These are phyloP conservation scores for Mionectes macconnelli DNA, from an alignment of 2,113 vertebrate species.

Conservation along the genomic window DNA sequence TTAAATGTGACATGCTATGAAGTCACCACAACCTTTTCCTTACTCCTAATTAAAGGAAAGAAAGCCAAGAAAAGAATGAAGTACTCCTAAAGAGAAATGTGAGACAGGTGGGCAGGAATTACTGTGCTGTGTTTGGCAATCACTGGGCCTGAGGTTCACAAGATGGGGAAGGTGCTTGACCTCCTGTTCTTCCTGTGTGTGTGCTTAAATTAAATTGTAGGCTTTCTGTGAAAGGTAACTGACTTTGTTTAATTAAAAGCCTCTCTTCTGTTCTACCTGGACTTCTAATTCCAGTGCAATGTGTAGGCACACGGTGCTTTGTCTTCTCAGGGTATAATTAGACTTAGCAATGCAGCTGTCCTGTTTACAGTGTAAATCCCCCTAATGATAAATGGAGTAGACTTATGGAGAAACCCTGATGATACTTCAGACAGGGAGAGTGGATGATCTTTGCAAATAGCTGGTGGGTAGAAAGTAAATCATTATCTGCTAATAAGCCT, in stretches of 20 bases:
- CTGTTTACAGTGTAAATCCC: slow-evolving; percentile 79
- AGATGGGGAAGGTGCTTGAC: slow-evolving; percentile 35
- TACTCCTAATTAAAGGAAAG: slow-evolving; percentile 66
- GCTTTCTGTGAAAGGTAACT: slow-evolving; percentile 59
- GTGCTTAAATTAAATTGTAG: slow-evolving; percentile 58
- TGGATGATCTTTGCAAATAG: slow-evolving; percentile 65
- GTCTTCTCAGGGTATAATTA: slow-evolving; percentile 78
- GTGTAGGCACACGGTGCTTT: slow-evolving; percentile 62
- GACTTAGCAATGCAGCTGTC: slow-evolving; percentile 76
- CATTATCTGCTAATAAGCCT: slow-evolving; percentile 42
- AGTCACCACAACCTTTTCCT: slow-evolving; percentile 46
- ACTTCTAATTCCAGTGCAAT: slow-evolving; percentile 59
- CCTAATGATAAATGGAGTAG: slow-evolving; percentile 76
- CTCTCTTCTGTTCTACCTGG: slow-evolving; percentile 47
- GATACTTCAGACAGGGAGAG: slow-evolving; percentile 56
- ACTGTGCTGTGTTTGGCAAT: not conserved
- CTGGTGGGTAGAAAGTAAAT: slow-evolving; percentile 55
- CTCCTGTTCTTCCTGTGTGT: slow-evolving; percentile 25
- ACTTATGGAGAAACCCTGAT: slow-evolving; percentile 57
- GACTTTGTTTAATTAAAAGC: slow-evolving; percentile 70
- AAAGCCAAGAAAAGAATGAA: not conserved
- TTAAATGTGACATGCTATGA: slow-evolving; percentile 63
- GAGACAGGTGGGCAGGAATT: slow-evolving; percentile 1
- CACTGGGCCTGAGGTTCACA: not conserved
- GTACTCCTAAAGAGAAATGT: not conserved